Conservation (phyloP, 2,113 vertebrate species). For the Etia nguti region DNA sequence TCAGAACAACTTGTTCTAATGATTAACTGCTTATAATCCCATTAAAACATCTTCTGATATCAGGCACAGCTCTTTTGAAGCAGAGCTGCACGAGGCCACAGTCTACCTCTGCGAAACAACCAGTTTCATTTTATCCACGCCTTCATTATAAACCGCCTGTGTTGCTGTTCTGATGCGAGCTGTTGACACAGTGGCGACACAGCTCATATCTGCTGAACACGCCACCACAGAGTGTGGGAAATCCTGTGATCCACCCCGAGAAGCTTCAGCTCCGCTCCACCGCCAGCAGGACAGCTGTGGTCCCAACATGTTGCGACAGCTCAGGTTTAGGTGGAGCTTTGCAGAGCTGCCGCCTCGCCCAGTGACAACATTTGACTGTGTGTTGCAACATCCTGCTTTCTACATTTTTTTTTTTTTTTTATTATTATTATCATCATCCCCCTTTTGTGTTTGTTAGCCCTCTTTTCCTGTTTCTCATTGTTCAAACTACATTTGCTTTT, state of each 20-base stretch:
- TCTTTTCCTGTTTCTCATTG: not conserved
- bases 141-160: not conserved
- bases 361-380: not conserved
- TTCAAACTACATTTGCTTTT: not conserved
- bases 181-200: not conserved
- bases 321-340: constrained; percentile 19
- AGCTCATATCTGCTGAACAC: not conserved
- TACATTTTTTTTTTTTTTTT: not conserved
- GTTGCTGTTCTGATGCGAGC: not conserved
- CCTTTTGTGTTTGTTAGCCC: not conserved
- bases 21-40: not conserved
- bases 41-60: not conserved
- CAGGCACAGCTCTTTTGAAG: not conserved
- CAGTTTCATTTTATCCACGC: not conserved
- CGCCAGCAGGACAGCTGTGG: not conserved
- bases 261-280: not conserved
- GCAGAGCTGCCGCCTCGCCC: constrained; percentile 12
- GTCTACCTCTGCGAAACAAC: not conserved
- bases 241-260: not conserved
- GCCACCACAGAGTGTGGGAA: not conserved
- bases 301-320: constrained; percentile 20
- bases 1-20: not conserved
- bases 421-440: not conserved
- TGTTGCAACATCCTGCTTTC: constrained; percentile 6
- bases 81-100: not conserved